Base-by-base conservation (phyloP, 64 coral and sea anemone species). In the Porites australiensis region DNA sequence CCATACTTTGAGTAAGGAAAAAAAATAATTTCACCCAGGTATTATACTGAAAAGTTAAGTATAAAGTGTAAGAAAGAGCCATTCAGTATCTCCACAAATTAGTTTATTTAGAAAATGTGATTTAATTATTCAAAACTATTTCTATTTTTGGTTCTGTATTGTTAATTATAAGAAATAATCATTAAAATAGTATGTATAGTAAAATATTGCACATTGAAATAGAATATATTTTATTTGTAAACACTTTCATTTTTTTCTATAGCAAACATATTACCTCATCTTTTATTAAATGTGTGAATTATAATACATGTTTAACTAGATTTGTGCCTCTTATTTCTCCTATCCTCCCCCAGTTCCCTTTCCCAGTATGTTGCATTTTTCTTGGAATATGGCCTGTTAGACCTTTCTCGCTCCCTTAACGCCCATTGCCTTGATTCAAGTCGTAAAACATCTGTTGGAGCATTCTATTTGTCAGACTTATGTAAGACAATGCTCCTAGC, bases 281-380 rank as follows among this genome's bases (percentile, higher is more conserved):
- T n/a, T n/a, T n/a, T n/a, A n/a, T n/a, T n/a, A n/a, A n/a, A n/a
- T n/a, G n/a, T n/a, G n/a, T n/a, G n/a, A n/a, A n/a, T n/a, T n/a
- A n/a, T n/a, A n/a, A n/a, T n/a, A n/a, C n/a, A n/a, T n/a, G n/a
- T n/a, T n/a, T n/a, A n/a, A n/a, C n/a, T n/a, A n/a, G n/a, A n/a
- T n/a, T n/a, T n/a, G n/a, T n/a, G n/a, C n/a, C n/a, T n/a, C n/a
- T n/a, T n/a, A n/a, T n/a, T n/a, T n/a, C n/a, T n/a, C n/a, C n/a
- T n/a, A n/a, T n/a, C n/a, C 65, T 89, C 67, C 13, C 64, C 83
- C 21, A 94, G 89, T 13, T 16, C 54, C 18, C 48, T 59, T 12
- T 94, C 53, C 77, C 86, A 94, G 69, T 94, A 89, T 20, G 51
- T 69, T 62, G 13, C 21, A 70, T 82, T 89, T 89, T 54, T 89